Conservation (phyloP, 2,797 vertebrate species). For the Chromis chromis region DNA sequence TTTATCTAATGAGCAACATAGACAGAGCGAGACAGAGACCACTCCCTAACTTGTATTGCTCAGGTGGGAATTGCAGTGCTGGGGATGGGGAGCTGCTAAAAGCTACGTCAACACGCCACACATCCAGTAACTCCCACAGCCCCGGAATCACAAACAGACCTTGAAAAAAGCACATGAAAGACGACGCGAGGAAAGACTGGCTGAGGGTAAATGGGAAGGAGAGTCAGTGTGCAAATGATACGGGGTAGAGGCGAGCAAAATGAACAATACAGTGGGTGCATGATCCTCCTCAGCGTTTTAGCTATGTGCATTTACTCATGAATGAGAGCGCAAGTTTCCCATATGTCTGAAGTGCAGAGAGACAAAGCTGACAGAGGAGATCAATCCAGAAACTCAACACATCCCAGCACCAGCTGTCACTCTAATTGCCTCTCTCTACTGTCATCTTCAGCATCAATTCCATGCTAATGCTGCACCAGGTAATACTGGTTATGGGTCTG, state of each 20-base stretch:
- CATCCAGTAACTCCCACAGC: constrained; percentile 27
- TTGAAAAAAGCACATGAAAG: constrained; percentile 46
- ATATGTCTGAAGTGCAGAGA: constrained; percentile 47
- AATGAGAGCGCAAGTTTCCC: constrained; percentile 36
- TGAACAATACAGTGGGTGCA: constrained; percentile 15
- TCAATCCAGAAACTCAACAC: constrained; percentile 64
- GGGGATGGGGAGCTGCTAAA: constrained; percentile 50
- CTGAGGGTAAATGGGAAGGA: constrained; percentile 27
- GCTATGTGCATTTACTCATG: constrained; percentile 43
- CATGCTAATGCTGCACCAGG: constrained; percentile 69
- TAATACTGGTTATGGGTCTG: constrained; percentile 52
- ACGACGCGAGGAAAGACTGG: constrained; percentile 17
- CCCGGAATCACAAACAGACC: constrained; percentile 48
- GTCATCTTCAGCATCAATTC: constrained; percentile 70
- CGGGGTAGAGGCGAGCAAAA: constrained; percentile 14
- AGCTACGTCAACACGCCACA: constrained; percentile 47
- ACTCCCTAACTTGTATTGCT: constrained; percentile 36
- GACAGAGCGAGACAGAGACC: constrained; percentile 35
- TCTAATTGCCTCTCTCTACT: constrained; percentile 76
- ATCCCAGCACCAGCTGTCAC: constrained; percentile 68
- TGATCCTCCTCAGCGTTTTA: constrained; percentile 68
- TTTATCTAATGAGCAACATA: constrained; percentile 55
- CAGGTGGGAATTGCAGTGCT: constrained; percentile 41
- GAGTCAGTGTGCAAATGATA: constrained; percentile 34
- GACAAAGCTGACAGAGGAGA: constrained; percentile 68